Evolutionary conservation across 2,797 vertebrate species (phyloP).

Genomic region (Sebastes variabilis): DNA sequence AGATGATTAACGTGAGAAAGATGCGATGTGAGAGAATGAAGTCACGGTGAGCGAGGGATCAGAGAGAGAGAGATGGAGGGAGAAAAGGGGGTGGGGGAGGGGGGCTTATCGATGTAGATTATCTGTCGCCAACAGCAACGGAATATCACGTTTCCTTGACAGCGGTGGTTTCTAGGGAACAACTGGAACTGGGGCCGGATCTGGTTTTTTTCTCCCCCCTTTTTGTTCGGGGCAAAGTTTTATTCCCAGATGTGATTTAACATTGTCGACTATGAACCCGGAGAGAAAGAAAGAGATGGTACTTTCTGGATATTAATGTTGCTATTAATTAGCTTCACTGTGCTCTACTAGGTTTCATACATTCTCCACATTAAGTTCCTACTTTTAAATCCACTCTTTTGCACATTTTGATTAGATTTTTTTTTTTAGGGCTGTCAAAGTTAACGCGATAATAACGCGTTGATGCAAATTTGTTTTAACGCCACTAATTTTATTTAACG

Average conservation of each 20-base stretch:
- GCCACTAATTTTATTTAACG: too few relatives aligned
- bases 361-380: neutral
- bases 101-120: conserved; percentile 25
- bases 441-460: too few relatives aligned
- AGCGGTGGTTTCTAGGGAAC: neutral
- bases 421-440: too few relatives aligned
- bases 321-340: neutral
- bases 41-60: conserved; percentile 17
- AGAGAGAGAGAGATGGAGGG: neutral
- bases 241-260: conserved; percentile 11
- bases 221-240: conserved; percentile 1
- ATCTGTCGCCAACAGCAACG: conserved; percentile 15
- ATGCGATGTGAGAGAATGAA: conserved; percentile 42
- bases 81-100: neutral
- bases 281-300: neutral
- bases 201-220: neutral
- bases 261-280: neutral
- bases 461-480: too few relatives aligned
- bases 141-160: conserved; percentile 7
- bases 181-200: neutral
- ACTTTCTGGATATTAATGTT: conserved; percentile 7
- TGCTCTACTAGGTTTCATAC: too few relatives aligned
- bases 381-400: conserved; percentile 1
- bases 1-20: conserved; percentile 45
- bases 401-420: neutral